Evolutionary conservation across 2,113 vertebrate genomes (phyloP), one percentile per base, ranked within the genome.

Genomic region (Caloenas nicobarica): DNA sequence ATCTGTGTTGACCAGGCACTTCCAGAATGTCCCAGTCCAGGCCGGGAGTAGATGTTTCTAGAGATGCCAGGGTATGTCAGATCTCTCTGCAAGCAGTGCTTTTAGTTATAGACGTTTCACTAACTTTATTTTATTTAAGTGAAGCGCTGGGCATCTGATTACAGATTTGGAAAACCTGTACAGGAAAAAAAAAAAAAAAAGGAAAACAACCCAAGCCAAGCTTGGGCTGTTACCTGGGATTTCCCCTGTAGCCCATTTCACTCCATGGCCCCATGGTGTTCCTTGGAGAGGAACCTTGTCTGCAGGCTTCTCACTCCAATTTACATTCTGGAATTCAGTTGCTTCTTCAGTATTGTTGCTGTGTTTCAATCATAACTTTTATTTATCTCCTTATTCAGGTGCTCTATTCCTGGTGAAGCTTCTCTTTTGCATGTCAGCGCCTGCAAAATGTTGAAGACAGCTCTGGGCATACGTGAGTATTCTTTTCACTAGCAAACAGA

Each of bases 401-500:
- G n/a, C n/a, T 77, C 10, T 60, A 28, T 69, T 85, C n/a, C 34
- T 66, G 29, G 13, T 17, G 33, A 61, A 33, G 10, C 23, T 85
- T 62, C 17, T 53, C 31, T 81, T 84, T 33, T 15, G 13, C 7
- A 0, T 57, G 19, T 42, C 0, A 5, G 6, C 2, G 18, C 24
- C 25, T 2, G 10, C 29, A 54, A 69, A 44, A 14, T 23, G 14
- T 15, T 60, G 56, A 42, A 81, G 65, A 13, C 28, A 16, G 28
- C 19, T 64, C 60, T 69, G 54, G 9, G 9, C 9, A 7, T 36
- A 10, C 0, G 0, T 9, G 44, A 65, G 38, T 40, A 46, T 16
- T 38, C n/a, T 23, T 69, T 57, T 51, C 4, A 1, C 60, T 80
- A 34, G 38, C 29, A 56, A 33, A 64, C 8, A 23, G 33, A 66